A percentile compares a stretch with the other conserved stretches of the same genome.
phyloP scores from a whole-genome alignment of 2,797 vertebrate genomes.

The Rhabdophis nuchalis region DNA sequence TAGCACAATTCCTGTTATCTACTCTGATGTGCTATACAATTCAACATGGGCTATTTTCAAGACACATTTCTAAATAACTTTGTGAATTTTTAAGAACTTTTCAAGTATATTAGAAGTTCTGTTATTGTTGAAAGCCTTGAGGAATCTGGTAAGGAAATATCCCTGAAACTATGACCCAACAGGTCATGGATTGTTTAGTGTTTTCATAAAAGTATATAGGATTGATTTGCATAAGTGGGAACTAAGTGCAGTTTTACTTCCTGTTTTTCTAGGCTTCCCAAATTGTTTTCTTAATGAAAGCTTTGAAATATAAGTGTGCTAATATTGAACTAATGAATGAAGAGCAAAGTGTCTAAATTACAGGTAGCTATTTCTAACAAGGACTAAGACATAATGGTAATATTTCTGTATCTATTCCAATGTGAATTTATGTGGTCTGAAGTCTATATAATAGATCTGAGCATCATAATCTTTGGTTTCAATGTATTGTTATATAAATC shows the following conservation, averaged over 20 bases:
- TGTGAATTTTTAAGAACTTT: neutral
- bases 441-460: neutral
- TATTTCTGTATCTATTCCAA: neutral
- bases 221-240: conserved; percentile 3
- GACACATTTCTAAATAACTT: neutral
- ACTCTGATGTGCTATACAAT: neutral
- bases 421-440: neutral
- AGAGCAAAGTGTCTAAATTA: neutral
- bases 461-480: neutral
- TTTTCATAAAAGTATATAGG: neutral
- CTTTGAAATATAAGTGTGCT: neutral
- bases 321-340: neutral
- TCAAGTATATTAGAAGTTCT: neutral
- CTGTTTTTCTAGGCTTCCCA: fast-evolving
- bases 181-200: neutral
- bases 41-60: neutral
- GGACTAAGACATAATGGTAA: neutral
- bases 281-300: neutral
- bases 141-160: neutral
- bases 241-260: conserved; percentile 17
- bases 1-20: neutral
- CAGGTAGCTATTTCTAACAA: neutral
- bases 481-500: neutral
- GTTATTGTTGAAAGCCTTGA: neutral
- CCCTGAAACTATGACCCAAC: neutral